These are phyloP conservation scores for Leptodactylus fuscus DNA, from an alignment of 2,113 vertebrate species.

Conservation along the genomic window DNA sequence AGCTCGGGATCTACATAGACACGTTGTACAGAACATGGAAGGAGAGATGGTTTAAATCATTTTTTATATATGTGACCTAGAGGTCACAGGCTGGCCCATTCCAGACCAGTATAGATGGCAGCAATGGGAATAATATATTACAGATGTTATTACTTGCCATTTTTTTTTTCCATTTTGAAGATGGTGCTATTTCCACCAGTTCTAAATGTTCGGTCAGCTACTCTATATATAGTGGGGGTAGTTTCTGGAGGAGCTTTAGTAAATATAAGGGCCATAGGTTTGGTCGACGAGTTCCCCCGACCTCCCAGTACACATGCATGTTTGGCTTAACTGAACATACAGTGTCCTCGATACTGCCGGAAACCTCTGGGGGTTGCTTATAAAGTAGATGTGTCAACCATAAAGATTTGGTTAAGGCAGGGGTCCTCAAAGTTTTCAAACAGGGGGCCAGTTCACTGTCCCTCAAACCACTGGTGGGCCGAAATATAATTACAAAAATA, in stretches of 20 bases:
- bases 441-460: too few species aligned
- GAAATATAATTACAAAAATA: too few species aligned
- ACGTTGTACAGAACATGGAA: background rate
- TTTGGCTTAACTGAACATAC: too few species aligned
- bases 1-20: background rate
- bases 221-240: background rate
- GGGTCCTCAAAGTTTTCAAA: too few species aligned
- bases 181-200: background rate
- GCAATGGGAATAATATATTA: background rate
- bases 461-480: too few species aligned
- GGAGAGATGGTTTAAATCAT: background rate
- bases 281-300: too few species aligned
- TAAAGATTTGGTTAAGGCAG: too few species aligned
- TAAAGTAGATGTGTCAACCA: too few species aligned
- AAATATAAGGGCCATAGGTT: too few species aligned
- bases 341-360: too few species aligned
- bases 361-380: too few species aligned
- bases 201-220: background rate
- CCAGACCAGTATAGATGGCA: background rate
- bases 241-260: background rate
- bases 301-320: too few species aligned
- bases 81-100: background rate
- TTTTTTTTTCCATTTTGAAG: background rate
- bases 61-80: background rate
- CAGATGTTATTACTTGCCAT: background rate